These are phyloP conservation scores for Upupa epops DNA, from an alignment of 2,113 vertebrate genomes.

Conservation along the genomic window DNA sequence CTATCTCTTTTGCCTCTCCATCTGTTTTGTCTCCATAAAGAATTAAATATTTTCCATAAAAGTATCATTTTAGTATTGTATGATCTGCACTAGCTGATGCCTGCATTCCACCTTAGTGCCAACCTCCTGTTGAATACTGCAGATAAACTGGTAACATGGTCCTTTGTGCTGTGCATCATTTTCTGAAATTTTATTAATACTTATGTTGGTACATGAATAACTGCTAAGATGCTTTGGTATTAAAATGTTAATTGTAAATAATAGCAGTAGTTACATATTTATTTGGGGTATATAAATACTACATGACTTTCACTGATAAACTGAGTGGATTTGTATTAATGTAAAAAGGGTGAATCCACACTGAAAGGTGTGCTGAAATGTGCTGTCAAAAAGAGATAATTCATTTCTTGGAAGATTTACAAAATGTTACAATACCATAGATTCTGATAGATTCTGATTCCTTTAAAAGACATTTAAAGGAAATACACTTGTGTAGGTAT, in stretches of 20 bases:
- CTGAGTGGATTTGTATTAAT: background rate
- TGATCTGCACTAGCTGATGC: background rate
- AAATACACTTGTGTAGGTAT: background rate
- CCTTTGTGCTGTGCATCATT: background rate
- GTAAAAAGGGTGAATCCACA: background rate
- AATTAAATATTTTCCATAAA: background rate
- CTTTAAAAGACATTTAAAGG: background rate
- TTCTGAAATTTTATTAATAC: background rate
- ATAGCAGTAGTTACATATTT: background rate
- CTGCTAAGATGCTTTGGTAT: background rate
- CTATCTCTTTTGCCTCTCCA: background rate
- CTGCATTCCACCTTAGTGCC: background rate
- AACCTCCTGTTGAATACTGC: background rate
- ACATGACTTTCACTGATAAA: background rate
- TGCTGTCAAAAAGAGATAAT: background rate
- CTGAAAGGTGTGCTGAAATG: background rate
- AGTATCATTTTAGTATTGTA: background rate
- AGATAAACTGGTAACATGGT: background rate
- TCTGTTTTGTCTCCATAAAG: background rate
- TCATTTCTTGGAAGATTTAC: background rate
- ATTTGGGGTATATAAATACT: background rate
- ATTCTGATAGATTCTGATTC: background rate
- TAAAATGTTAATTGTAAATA: background rate
- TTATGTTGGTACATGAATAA: background rate
- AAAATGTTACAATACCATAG: background rate